Evolutionary conservation across 2,113 vertebrate species (phyloP).

Genomic region (Paramisgurnus dabryanus): DNA sequence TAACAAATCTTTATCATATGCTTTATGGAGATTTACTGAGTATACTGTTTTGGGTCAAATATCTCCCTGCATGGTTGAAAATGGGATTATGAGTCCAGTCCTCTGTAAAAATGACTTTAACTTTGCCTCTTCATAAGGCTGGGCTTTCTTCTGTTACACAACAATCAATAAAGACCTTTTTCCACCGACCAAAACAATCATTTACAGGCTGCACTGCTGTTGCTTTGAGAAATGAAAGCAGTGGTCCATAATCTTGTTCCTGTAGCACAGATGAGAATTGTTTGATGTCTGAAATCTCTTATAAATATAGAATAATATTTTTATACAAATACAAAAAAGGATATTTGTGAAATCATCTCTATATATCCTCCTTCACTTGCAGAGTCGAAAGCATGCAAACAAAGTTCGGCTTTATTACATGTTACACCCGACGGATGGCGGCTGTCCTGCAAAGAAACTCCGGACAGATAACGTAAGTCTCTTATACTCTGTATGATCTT

Average conservation of each 20-base stretch:
- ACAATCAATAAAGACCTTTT: constrained; percentile 35
- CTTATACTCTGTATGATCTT: neutral
- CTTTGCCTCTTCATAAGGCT: constrained; percentile 1
- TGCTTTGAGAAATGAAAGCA: constrained; percentile 26
- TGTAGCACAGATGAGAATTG: constrained; percentile 17
- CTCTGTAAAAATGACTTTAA: constrained; percentile 1
- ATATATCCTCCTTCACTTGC: constrained; percentile 39
- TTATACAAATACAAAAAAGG: constrained; percentile 1
- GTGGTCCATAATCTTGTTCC: constrained; percentile 11
- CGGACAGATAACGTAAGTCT: constrained; percentile 74
- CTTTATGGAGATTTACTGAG: no score
- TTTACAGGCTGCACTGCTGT: neutral
- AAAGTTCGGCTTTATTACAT: constrained; percentile 95
- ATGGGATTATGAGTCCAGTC: neutral
- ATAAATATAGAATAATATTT: neutral
- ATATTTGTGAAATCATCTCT: constrained; percentile 4
- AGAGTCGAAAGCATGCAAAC: constrained; percentile 96
- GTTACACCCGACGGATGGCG: constrained; percentile 90
- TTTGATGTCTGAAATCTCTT: neutral
- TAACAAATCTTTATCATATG: no score
- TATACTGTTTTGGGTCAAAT: neutral
- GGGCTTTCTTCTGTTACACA: constrained; percentile 17
- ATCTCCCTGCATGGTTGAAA: neutral
- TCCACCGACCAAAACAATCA: constrained; percentile 9
- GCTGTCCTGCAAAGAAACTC: constrained; percentile 91